Base-by-base conservation (phyloP, 2,888 invertebrate genomes). In the Coelinius sp. region DNA sequence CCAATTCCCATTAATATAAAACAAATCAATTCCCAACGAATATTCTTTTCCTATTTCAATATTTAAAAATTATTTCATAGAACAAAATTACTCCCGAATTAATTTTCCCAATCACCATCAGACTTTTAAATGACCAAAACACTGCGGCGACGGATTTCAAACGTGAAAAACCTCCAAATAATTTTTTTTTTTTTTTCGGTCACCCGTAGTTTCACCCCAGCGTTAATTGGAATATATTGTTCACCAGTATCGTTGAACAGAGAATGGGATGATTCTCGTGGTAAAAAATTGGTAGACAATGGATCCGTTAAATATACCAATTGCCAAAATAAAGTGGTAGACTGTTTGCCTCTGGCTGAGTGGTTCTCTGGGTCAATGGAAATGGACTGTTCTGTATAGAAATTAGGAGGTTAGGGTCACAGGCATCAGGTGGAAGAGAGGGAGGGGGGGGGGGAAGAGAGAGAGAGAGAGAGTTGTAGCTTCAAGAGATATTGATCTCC, bases 401-500 rank as follows among this genome's bases (percentile, higher is more conserved):
- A 74, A 74, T 74, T 71, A 71, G 74, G 71, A 72, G 70, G 72
- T 70, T 71, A 70, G 71, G 73, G 75, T 71, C 75, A 73, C 74
- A 73, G 74, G 71, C 71, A 76, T 74, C 71, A 75, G 68, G 59
- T 49, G 52, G 25, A 35, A 5, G 22, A 44, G 46, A 68, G 52
- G 73, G 59, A 65, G 68, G 70, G 73, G 65, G 67, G 65, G 64
- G 59, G 70, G 68, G 69, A 69, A n/a, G n/a, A n/a, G n/a, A n/a
- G n/a, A n/a, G n/a, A n/a, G n/a, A n/a, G n/a, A n/a, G n/a, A n/a
- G n/a, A n/a, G 68, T 70, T 31, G 20, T 49, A 20, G 76, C 75
- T 77, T n/a, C 74, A 75, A 74, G 70, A 75, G 78, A 76, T 78
- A 78, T 78, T 78, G 78, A 78, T 76, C 78, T 78, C 73, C 73